Evolutionary conservation across 2,797 vertebrate species (phyloP), one percentile per base, ranked within the genome.

Genomic region (Neoniphon sammara): DNA sequence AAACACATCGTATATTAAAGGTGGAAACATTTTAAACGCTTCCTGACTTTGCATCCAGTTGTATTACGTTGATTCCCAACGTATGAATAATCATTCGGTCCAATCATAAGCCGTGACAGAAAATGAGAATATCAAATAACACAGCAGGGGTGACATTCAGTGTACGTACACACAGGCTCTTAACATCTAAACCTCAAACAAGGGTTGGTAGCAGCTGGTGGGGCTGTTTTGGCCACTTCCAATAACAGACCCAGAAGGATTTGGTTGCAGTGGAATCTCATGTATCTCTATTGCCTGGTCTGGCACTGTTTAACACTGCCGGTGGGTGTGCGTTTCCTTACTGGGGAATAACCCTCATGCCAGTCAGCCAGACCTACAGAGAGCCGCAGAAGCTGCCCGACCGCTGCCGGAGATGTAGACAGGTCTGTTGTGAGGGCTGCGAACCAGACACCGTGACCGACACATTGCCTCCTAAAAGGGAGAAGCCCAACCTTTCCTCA

Each of bases 391-490:
- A n/a, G 62, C 56, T 50, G 69, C 49, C 78, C 53, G 85, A 75
- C 85, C 67, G 71, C 8, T 27, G 25, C 25, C 25, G 3, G 68
- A 66, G 63, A 70, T 64, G 69, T 31, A 71, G 81, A 80, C 77
- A 44, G 68, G 69, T 72, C 53, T 56, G 85, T 59, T 64, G 27
- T 21, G 58, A 78, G 71, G 34, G 73, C 72, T 54, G 79, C 1
- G 34, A 87, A 84, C 79, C 81, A 86, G 90, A 87, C 89, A 87
- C 85, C 63, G 65, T 88, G 91, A 87, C 84, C 68, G 71, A 85
- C 78, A 68, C 56, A 79, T 65, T 75, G 86, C 74, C 76, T 81
- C 72, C 34, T 3, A 46, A 70, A 71, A 63, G 72, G 74, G 20
- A 77, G 74, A 60, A 53, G 67, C 54, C 17, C 0, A 2, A 71